A percentile compares a stretch with the other conserved stretches of the same genome.
Evolutionary conservation across 2,113 vertebrate genomes (phyloP).

Genomic region (Ariopsis seemanni): DNA sequence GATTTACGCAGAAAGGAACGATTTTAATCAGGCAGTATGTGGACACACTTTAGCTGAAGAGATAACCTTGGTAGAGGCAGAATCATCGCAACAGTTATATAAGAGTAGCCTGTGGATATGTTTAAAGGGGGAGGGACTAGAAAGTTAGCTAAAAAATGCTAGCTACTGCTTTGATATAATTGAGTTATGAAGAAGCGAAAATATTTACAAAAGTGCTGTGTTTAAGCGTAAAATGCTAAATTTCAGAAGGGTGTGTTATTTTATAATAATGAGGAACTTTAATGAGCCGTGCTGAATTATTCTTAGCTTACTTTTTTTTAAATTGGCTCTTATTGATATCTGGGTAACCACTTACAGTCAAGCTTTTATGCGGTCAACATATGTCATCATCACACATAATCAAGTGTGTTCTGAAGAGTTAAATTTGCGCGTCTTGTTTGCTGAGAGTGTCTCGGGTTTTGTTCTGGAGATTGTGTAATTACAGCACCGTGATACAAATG

Average conservation of each 20-base stretch:
- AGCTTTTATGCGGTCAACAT: neutral
- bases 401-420: neutral
- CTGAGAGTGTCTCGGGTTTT: slow-evolving; percentile 2
- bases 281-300: neutral
- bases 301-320: neutral
- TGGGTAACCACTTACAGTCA: neutral
- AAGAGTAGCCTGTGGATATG: neutral
- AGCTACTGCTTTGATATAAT: neutral
- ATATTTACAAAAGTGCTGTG: neutral
- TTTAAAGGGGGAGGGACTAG: neutral
- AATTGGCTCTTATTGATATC: neutral
- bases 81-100: neutral
- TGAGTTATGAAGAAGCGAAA: neutral
- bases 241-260: neutral
- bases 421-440: slow-evolving; percentile 30
- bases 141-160: neutral
- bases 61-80: neutral
- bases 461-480: slow-evolving; percentile 33
- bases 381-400: neutral
- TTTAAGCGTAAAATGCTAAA: neutral
- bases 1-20: neutral
- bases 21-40: neutral
- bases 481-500: slow-evolving; percentile 9
- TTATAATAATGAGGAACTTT: neutral
- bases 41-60: neutral